Evolutionary conservation across 2,797 vertebrate species (phyloP).

Genomic region (Rhincodon typus): DNA sequence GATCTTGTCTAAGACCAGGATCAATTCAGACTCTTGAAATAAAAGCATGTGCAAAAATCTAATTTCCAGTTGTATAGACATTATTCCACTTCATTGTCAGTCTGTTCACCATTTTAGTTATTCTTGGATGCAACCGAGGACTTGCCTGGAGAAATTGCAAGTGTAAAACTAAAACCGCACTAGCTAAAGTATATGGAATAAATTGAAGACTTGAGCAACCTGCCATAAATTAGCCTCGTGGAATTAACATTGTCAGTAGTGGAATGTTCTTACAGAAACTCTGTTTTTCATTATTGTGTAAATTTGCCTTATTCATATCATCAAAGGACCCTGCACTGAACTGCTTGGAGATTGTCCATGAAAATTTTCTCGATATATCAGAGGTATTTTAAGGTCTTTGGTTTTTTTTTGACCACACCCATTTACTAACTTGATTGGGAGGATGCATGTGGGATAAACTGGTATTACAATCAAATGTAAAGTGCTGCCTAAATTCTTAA

Average conservation of each 20-base stretch:
- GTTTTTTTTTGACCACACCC: neutral
- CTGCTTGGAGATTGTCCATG: slow-evolving; percentile 31
- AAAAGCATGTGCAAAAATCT: neutral
- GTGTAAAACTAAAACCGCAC: neutral
- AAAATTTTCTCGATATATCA: slow-evolving; percentile 26
- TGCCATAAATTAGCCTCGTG: neutral
- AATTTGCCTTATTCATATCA: slow-evolving; percentile 34
- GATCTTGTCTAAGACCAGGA: neutral
- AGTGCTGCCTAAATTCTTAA: slow-evolving; percentile 11
- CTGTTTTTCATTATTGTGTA: slow-evolving; percentile 18
- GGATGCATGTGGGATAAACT: slow-evolving; percentile 16
- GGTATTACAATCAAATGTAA: neutral
- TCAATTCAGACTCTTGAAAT: neutral
- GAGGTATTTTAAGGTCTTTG: slow-evolving; percentile 37
- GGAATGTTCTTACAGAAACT: neutral
- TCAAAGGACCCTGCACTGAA: slow-evolving; percentile 35
- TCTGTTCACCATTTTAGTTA: neutral
- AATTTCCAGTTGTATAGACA: neutral
- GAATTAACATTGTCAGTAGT: neutral
- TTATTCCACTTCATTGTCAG: neutral
- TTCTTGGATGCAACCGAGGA: neutral
- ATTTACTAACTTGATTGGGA: slow-evolving; percentile 26
- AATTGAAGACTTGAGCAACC: neutral
- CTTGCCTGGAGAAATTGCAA: neutral
- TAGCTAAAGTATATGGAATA: neutral